Evolutionary conservation across 2,797 vertebrate genomes (phyloP).

Genomic region (Xiphophorus birchmanni): DNA sequence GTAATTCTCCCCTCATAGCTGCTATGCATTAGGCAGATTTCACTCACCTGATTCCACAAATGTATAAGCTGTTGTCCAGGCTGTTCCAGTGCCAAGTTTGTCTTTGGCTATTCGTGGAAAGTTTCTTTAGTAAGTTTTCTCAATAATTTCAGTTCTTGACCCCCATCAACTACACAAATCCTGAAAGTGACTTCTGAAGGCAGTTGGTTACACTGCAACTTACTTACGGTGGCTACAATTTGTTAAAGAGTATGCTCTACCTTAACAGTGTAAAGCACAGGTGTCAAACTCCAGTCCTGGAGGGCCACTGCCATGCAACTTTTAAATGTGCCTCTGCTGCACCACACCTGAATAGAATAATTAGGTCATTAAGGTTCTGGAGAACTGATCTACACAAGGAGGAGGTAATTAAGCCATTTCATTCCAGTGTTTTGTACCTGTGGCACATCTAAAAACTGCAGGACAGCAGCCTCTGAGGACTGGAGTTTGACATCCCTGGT

Average conservation of each 20-base stretch:
- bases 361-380: too few relatives aligned
- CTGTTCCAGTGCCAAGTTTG: background rate
- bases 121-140: background rate
- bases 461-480: too few relatives aligned
- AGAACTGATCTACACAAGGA: too few relatives aligned
- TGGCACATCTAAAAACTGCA: too few relatives aligned
- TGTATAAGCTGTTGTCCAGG: background rate
- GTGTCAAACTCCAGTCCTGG: too few relatives aligned
- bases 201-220: background rate
- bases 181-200: background rate
- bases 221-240: background rate
- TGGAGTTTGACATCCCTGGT: background rate
- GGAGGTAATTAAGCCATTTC: too few relatives aligned
- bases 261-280: background rate
- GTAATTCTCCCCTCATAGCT: background rate
- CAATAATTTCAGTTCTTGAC: background rate
- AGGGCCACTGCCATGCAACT: too few relatives aligned
- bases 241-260: background rate
- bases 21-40: background rate
- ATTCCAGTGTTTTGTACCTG: too few relatives aligned
- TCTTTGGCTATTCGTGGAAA: background rate
- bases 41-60: conserved; percentile 2
- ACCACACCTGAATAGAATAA: too few relatives aligned
- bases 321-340: too few relatives aligned
- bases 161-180: background rate